Evolutionary conservation across 2,797 vertebrate species (phyloP), one percentile per base, ranked within the genome.

Genomic region (Microctenopoma stevenorrisi): DNA sequence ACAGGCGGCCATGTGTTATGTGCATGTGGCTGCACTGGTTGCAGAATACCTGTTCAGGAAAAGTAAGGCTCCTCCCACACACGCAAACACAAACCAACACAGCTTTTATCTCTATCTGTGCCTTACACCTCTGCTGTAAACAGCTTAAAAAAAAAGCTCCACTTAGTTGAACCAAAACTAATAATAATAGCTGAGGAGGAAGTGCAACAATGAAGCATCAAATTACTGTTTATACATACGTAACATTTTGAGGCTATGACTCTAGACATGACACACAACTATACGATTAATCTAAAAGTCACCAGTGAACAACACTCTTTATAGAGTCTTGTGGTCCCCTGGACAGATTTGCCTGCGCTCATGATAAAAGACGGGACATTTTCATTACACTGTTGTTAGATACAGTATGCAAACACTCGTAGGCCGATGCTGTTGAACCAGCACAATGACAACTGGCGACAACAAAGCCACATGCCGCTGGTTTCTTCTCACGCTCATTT

Each of bases 1-100:
- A 18, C 91, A 99, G 98, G 97, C 96, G 57, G 97, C 97, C 30
- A 99, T 99, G 98, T 99, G 97, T 78, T 96, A 96, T 0, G 91
- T 99, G 67, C 98, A 99, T 0, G 94, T 98, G 30, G 96, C 97
- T 48, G 97, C 97, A 0, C 91, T 99, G 1, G 95, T 99, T 64
- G 97, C 97, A 2, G 97, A 99, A 84, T 99, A 98, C 88, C 94
- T 99, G 64, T 89, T 97, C 93, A 93, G 96, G 73, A 99, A 97
- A 94, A 98, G 98, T 99, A 96, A 96, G 97, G 12, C 16, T 11
- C 22, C 28, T 3, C 7, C 1, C 12, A n/a, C 40, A 53, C 28
- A 22, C 43, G 55, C 46, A 25, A 43, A 37, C 11, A 33, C 22
- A 56, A 3, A 11, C 37, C 10, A 37, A 37, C 37, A 37, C 12